Base-by-base conservation (phyloP, 2,888 invertebrate genomes). In the Papilio demoleus region DNA sequence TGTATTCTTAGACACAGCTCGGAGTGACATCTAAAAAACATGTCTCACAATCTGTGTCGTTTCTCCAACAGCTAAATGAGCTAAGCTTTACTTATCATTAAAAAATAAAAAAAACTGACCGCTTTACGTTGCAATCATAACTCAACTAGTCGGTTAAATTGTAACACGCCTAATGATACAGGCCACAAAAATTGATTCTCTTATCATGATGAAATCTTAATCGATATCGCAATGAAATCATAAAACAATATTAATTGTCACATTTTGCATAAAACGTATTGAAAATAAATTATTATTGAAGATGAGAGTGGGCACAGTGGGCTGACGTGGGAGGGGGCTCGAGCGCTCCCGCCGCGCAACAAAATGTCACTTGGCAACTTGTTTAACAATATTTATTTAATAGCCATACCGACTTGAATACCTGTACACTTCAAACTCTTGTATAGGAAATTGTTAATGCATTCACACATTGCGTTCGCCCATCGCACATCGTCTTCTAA, bases 131-230 rank as follows among this genome's bases (percentile, higher is more conserved):
- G 73, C 73, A 68, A 70, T 73, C 75, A 81, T 86, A 83, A 84
- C 79, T 84, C 81, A 81, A 75, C 72, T 71, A 67, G 74, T 76
- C 79, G 77, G 78, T 74, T 76, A 71, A 68, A 76, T 68, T 73
- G 76, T 80, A 81, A 83, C 76, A 72, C 72, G 74, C 75, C 81
- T 87, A 87, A 87, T 88, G 82, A 87, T 83, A 86, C 77, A 82
- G 82, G 77, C 79, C 72, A 85, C 84, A 87, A 86, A 86, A 81
- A 80, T 77, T 80, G 76, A 76, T 75, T 79, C 76, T 65, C 85
- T 91, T 92, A 91, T 91, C 89, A 84, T 82, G 88, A 88, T 88
- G 80, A 86, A 88, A 91, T 90, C 90, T 91, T 88, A 88, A 91
- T 91, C 82, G 88, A 88, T 75, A 71, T 58, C 47, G 80, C 84